phyloP scores from a whole-genome alignment of 2,797 vertebrate genomes.

The Periophthalmus magnuspinnatus region DNA sequence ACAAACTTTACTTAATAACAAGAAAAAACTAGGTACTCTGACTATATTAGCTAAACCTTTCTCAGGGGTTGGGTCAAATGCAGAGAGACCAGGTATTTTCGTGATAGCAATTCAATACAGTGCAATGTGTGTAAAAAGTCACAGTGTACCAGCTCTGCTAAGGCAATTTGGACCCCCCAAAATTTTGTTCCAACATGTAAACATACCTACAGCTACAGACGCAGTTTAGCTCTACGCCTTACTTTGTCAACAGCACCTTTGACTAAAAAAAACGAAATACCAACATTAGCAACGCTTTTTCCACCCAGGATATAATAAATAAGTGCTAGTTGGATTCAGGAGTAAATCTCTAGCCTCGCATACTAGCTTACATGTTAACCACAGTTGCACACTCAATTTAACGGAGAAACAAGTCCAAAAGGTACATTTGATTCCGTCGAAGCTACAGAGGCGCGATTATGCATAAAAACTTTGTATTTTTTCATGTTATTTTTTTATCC shows the following conservation, averaged over 20 bases:
- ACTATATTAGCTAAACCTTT: too few species aligned
- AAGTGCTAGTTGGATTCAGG: constrained; percentile 7
- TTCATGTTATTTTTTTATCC: constrained; percentile 17
- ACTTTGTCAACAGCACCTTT: constrained; percentile 9
- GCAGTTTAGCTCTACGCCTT: background rate
- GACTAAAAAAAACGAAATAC: constrained; percentile 3
- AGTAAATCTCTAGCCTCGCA: constrained; percentile 1
- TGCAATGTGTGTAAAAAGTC: background rate
- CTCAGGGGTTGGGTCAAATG: too few species aligned
- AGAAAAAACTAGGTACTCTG: too few species aligned
- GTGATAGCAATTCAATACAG: background rate
- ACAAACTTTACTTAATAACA: too few species aligned
- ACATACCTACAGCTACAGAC: background rate
- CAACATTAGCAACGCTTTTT: constrained; percentile 1
- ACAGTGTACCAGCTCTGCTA: background rate
- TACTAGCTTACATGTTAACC: constrained; percentile 3
- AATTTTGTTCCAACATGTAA: background rate
- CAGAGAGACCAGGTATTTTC: too few species aligned
- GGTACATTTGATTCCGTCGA: constrained; percentile 44
- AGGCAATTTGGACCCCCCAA: background rate
- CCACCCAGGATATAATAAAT: constrained; percentile 10
- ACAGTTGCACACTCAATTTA: background rate
- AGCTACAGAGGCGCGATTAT: constrained; percentile 48
- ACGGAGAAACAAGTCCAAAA: constrained; percentile 12
- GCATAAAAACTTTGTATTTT: constrained; percentile 33